These are phyloP conservation scores for Pachymerium ferrugineum DNA, from an alignment of 2,888 invertebrate genomes.

Conservation along the genomic window DNA sequence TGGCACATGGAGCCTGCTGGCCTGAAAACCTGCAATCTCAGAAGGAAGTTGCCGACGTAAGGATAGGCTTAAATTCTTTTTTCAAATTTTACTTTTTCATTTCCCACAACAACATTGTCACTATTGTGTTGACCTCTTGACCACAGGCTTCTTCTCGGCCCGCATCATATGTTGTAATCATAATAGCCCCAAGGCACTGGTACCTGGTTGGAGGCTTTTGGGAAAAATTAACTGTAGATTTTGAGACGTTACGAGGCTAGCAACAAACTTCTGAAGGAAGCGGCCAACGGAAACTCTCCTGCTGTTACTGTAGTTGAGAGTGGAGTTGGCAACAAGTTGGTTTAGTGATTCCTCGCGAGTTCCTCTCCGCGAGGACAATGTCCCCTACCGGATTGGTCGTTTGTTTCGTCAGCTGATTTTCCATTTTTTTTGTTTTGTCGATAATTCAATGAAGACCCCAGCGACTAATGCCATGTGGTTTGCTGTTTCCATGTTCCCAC, in stretches of 20 bases:
- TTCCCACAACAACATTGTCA: constrained; percentile 16
- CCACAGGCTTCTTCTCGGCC: not conserved
- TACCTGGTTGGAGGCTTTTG: not conserved
- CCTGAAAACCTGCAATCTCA: constrained; percentile 11
- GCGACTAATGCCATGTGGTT: constrained; percentile 20
- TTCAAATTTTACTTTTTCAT: not conserved
- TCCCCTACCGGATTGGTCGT: not conserved
- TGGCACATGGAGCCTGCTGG: constrained; percentile 19
- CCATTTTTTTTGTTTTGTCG: not conserved
- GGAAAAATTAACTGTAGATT: not conserved
- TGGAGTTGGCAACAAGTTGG: constrained; percentile 16
- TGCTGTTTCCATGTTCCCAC: constrained; percentile 7
- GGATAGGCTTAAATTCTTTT: not conserved
- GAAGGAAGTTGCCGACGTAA: not conserved
- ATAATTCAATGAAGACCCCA: constrained; percentile 1
- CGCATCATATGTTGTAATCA: not conserved
- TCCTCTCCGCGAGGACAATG: not conserved
- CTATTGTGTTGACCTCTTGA: constrained; percentile 6
- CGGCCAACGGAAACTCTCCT: constrained; percentile 25
- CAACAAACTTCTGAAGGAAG: constrained; percentile 4
- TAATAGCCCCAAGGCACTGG: not conserved
- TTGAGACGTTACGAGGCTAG: not conserved
- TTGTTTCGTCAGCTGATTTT: not conserved
- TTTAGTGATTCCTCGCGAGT: not conserved
- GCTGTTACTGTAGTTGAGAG: not conserved